phyloP scores from a whole-genome alignment of 2,113 vertebrate species.

The Ellobius talpinus region DNA sequence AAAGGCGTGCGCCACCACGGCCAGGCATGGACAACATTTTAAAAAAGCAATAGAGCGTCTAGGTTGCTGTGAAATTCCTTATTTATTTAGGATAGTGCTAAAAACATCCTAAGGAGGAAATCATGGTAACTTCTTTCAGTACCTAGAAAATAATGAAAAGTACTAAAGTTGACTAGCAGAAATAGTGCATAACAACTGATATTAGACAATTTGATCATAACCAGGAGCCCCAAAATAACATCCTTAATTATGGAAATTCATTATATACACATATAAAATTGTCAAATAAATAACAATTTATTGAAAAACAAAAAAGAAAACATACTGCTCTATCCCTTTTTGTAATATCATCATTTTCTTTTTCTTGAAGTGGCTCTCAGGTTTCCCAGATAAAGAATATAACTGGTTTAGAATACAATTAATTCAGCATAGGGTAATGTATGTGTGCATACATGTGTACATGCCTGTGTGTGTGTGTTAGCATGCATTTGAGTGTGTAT shows the following conservation, averaged over 20 bases:
- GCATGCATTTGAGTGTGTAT: background rate
- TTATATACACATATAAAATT: background rate
- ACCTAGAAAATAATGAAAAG: constrained; percentile 15
- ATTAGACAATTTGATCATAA: background rate
- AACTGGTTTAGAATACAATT: background rate
- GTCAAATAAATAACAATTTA: background rate
- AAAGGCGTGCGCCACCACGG: too few species aligned
- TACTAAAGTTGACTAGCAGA: background rate
- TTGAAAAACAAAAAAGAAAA: background rate
- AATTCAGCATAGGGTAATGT: background rate
- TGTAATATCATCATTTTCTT: background rate
- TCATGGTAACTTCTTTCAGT: background rate
- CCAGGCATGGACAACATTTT: background rate
- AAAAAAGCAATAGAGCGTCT: constrained; percentile 17
- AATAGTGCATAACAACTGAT: constrained; percentile 14
- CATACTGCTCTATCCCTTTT: background rate
- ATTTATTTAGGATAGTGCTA: background rate
- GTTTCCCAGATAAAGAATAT: background rate
- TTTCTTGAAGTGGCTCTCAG: constrained; percentile 16
- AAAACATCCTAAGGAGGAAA: constrained; percentile 1
- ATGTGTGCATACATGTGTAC: background rate
- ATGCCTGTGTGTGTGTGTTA: background rate
- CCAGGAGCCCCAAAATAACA: background rate
- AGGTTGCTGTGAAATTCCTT: constrained; percentile 9
- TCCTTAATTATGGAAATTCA: background rate